These are phyloP conservation scores for Ethmia dodecea DNA, from an alignment of 2,888 invertebrate species.

Conservation along the genomic window DNA sequence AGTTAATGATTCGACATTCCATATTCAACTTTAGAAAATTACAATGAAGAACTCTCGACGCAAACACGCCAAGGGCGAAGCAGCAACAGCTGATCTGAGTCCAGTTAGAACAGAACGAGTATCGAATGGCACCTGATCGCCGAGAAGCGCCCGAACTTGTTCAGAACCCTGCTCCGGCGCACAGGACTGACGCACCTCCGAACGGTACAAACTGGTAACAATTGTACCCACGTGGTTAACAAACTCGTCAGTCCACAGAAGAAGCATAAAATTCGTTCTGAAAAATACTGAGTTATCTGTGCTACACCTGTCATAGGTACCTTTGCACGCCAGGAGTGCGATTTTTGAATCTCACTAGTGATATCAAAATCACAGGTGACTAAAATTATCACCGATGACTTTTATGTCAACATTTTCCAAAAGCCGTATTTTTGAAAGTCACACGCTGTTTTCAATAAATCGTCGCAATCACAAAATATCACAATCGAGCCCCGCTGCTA, in stretches of 20 bases:
- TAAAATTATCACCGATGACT: no score
- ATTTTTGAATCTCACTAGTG: no score
- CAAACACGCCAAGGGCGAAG: conserved; percentile 32
- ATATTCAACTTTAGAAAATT: not conserved
- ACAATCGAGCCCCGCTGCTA: no score
- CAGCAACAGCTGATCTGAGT: conserved; percentile 68
- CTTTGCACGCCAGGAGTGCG: no score
- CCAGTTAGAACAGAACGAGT: conserved; percentile 72
- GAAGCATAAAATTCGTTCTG: conserved; percentile 13
- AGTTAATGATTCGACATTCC: not conserved
- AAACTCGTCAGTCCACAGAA: conserved; percentile 53
- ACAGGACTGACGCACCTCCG: conserved; percentile 43
- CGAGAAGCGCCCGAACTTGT: conserved; percentile 71
- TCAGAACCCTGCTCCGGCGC: conserved; percentile 51
- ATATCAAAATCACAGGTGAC: no score
- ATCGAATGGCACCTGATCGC: conserved; percentile 47
- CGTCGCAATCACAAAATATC: no score
- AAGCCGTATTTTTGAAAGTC: no score
- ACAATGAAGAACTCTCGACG: no score
- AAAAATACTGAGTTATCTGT: no score
- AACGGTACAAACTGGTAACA: conserved; percentile 73
- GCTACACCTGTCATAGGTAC: no score
- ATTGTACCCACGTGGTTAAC: conserved; percentile 66
- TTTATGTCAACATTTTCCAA: no score
- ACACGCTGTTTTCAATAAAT: no score